Conservation (phyloP, 2,888 invertebrate species). For the Phorcus lineatus region DNA sequence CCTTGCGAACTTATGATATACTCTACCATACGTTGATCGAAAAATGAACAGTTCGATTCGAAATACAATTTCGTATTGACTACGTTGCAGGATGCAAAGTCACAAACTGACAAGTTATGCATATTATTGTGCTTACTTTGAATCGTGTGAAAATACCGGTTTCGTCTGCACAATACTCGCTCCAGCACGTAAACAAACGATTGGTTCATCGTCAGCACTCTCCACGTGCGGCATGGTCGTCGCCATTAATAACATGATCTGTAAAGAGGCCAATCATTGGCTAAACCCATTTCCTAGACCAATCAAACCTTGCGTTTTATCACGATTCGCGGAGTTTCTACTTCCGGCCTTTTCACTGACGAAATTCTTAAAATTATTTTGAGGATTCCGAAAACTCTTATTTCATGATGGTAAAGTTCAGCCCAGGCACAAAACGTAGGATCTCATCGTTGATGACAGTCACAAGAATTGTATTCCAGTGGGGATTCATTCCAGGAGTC, state of each 20-base stretch:
- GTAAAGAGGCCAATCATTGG: neutral
- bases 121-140: constrained; percentile 37
- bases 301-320: neutral
- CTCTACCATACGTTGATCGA: no score
- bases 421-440: constrained; percentile 81
- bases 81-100: no score
- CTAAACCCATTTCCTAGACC: neutral
- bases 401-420: constrained; percentile 51
- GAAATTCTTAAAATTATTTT: neutral
- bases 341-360: neutral
- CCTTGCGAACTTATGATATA: no score
- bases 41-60: no score
- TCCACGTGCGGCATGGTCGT: constrained; percentile 40
- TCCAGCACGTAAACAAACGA: constrained; percentile 50
- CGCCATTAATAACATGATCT: constrained; percentile 40
- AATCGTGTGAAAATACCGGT: constrained; percentile 55
- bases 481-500: constrained; percentile 84
- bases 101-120: neutral
- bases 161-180: constrained; percentile 50
- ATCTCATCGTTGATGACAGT: constrained; percentile 80
- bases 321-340: neutral
- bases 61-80: no score
- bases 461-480: constrained; percentile 81
- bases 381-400: neutral
- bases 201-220: constrained; percentile 43